Conservation (phyloP, 23 tunicate genomes). For the Botrylloides violaceus region DNA sequence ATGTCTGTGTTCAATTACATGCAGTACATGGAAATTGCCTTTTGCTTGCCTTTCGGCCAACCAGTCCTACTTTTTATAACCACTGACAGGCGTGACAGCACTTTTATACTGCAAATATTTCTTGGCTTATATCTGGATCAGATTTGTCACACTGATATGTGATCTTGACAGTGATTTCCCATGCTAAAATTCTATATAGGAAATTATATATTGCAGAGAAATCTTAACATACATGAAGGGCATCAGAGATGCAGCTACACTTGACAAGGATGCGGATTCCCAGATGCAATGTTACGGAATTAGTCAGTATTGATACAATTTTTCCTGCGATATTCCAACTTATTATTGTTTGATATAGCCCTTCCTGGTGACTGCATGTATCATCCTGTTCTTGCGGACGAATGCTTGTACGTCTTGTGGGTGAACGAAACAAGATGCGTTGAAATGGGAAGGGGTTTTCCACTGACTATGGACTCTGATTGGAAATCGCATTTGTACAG, state of each 20-base stretch:
- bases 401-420: constrained; percentile 11
- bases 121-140: no score
- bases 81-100: constrained; percentile 1
- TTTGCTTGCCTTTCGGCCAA: no score
- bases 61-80: no score
- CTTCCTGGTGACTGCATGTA: constrained; percentile 5
- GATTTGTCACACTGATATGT: no score
- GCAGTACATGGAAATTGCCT: no score
- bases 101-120: no score
- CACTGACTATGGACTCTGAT: background rate
- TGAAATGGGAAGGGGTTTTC: constrained; percentile 15
- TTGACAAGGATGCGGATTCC: background rate
- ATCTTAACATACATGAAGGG: background rate
- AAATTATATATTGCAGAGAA: no score
- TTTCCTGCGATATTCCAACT: background rate
- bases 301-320: background rate
- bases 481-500: background rate
- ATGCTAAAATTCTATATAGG: no score
- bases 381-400: constrained; percentile 11
- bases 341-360: background rate
- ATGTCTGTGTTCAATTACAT: background rate
- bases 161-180: no score
- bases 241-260: background rate
- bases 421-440: constrained; percentile 1
- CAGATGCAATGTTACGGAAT: constrained; percentile 7